These are phyloP conservation scores for Pocillopora meandrina DNA, from an alignment of 92 coral and sea anemone species.

Conservation along the genomic window DNA sequence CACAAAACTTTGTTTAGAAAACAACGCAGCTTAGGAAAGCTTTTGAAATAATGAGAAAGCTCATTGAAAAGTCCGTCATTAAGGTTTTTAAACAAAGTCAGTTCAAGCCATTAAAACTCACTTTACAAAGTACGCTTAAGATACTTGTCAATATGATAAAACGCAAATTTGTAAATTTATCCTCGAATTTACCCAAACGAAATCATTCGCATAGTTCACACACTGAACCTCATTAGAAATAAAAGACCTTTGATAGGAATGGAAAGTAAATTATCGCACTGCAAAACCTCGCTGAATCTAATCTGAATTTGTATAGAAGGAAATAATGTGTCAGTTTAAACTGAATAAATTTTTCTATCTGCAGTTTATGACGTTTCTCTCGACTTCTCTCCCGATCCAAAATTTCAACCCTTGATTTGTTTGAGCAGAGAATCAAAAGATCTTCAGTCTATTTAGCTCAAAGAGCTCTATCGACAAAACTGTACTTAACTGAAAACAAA, in stretches of 20 bases:
- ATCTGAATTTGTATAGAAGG: not conserved
- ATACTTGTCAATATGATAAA: not conserved
- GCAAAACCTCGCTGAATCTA: not conserved
- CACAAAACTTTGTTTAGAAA: constrained; percentile 60
- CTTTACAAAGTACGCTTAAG: not conserved
- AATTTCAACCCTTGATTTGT: no score
- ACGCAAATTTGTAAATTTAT: constrained; percentile 25
- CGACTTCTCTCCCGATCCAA: no score
- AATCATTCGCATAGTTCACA: not conserved
- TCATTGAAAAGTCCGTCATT: constrained; percentile 46
- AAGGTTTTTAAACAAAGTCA: constrained; percentile 42
- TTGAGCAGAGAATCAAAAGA: not conserved
- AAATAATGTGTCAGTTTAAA: not conserved
- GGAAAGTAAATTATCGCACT: constrained; percentile 19
- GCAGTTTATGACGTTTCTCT: no score
- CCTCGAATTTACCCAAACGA: constrained; percentile 23
- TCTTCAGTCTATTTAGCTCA: not conserved
- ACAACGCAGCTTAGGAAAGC: constrained; percentile 34
- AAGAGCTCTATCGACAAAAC: not conserved
- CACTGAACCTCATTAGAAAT: constrained; percentile 5
- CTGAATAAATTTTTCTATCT: not conserved
- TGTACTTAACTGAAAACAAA: not conserved
- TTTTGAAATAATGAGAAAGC: constrained; percentile 49
- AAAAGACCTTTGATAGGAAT: constrained; percentile 7
- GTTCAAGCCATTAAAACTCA: not conserved